phyloP scores from a whole-genome alignment of 1,140 invertebrate species.

The Halotydeus destructor region DNA sequence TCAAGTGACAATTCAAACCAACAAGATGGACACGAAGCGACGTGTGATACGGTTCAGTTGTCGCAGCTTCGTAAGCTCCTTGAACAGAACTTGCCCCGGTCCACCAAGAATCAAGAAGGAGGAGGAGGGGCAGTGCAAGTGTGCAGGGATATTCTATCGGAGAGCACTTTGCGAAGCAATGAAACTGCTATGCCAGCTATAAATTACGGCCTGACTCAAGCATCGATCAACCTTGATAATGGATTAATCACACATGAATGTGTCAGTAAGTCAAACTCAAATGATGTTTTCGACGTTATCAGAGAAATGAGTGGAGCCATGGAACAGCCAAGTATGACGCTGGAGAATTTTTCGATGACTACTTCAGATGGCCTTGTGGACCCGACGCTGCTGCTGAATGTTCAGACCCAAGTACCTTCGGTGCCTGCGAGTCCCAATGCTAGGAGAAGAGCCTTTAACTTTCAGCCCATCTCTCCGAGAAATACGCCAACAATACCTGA shows the following conservation, averaged over 20 bases:
- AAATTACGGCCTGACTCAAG: background rate
- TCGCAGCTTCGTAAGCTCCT: constrained; percentile 46
- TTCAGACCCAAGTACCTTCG: constrained; percentile 18
- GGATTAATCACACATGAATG: too few species aligned
- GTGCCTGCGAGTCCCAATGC: constrained; percentile 37
- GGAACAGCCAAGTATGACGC: too few species aligned
- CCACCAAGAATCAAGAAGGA: background rate
- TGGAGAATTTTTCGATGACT: background rate
- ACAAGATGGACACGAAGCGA: background rate
- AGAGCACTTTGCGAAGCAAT: background rate
- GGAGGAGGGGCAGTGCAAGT: background rate
- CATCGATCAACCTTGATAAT: background rate
- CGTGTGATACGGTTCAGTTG: constrained; percentile 32
- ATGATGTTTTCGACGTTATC: too few species aligned
- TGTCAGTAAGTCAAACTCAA: too few species aligned
- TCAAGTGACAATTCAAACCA: constrained; percentile 29
- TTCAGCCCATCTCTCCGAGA: constrained; percentile 55
- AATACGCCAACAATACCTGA: constrained; percentile 24
- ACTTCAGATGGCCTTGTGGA: too few species aligned
- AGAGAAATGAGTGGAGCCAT: too few species aligned
- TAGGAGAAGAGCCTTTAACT: constrained; percentile 52
- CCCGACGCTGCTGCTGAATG: too few species aligned
- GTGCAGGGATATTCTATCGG: background rate
- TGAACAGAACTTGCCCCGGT: constrained; percentile 35
- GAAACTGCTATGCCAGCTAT: background rate